Percentiles rank a stretch among this genome's conserved stretches.
Conservation (phyloP, 92 coral and sea anemone genomes). For the Meandrina meandrites region DNA sequence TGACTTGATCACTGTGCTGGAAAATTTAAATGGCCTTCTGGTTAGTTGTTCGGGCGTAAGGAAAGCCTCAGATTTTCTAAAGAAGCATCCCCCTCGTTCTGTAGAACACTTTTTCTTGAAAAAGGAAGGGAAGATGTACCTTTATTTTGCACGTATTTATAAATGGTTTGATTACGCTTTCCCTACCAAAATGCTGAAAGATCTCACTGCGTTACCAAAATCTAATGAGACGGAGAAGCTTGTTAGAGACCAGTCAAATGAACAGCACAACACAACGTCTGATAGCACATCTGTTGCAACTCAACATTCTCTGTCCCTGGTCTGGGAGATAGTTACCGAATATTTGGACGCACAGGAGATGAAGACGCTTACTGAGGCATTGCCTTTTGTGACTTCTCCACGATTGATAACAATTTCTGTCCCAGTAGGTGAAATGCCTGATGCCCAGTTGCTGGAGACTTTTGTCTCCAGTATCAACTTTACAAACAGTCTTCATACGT, state of each 20-base stretch:
- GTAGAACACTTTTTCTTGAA: constrained; percentile 2
- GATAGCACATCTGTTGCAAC: not conserved
- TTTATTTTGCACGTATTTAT: not conserved
- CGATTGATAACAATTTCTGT: not conserved
- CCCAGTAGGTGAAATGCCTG: not conserved
- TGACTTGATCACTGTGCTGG: not conserved
- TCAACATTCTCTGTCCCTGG: not conserved
- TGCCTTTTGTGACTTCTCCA: not conserved
- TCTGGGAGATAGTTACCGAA: not conserved
- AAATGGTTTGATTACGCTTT: not conserved
- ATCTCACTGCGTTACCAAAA: not conserved
- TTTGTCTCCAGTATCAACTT: not conserved
- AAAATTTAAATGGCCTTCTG: not conserved
- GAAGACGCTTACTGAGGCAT: not conserved
- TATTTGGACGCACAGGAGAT: not conserved
- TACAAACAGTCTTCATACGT: not conserved
- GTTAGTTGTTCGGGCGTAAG: constrained; percentile 12
- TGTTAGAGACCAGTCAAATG: not conserved
- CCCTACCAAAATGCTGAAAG: constrained; percentile 2
- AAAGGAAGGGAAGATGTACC: not conserved
- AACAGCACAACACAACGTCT: not conserved
- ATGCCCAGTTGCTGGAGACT: not conserved
- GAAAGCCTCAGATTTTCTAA: no score
- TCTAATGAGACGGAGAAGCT: no score
- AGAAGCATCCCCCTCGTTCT: not conserved